Evolutionary conservation across 2,113 vertebrate genomes (phyloP), one percentile per base, ranked within the genome.

Genomic region (Tupaia chinensis): DNA sequence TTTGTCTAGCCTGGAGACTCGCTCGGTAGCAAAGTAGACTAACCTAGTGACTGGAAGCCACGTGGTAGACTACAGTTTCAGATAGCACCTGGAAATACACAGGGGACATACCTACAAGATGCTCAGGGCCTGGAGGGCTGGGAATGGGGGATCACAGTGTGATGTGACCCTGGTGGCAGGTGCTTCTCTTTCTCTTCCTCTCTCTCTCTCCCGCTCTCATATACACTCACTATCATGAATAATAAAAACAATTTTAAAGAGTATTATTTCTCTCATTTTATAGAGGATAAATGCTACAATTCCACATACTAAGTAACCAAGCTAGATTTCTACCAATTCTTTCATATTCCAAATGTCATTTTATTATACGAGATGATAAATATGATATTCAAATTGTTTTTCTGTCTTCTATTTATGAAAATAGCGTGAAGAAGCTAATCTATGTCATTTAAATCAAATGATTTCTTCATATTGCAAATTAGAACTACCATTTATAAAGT

Each of bases 381-480:
- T 78, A 16, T 32, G 44, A 83, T 73, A 72, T 72, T 93, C 10
- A n/a, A 29, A 70, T 66, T 73, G 20, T 53, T 74, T 72, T 20
- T 73, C 32, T 69, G 65, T n/a, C 70, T 91, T 85, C 20, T 58
- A 12, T 25, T 63, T 17, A 34, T 34, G 56, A 91, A 89, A 63
- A 68, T 76, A 53, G 72, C 56, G 80, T 65, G n/a, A 89, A 53
- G 32, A 80, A 95, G 11, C 60, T 66, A 58, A 91, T 85, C 29
- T 82, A 44, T 84, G 54, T 22, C 17, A 27, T 79, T 73, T 94
- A 82, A 95, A 78, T 91, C 82, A 89, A 72, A 14, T n/a, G 29
- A 66, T 89, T 94, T 85, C 63, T 53, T 84, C 86, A 89, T 7
- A 34, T 58, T 70, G 32, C 34, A 85, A 44, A 80, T 85, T 77